Evolutionary conservation across 2,113 vertebrate genomes (phyloP).

Genomic region (Leucopternis melanops): DNA sequence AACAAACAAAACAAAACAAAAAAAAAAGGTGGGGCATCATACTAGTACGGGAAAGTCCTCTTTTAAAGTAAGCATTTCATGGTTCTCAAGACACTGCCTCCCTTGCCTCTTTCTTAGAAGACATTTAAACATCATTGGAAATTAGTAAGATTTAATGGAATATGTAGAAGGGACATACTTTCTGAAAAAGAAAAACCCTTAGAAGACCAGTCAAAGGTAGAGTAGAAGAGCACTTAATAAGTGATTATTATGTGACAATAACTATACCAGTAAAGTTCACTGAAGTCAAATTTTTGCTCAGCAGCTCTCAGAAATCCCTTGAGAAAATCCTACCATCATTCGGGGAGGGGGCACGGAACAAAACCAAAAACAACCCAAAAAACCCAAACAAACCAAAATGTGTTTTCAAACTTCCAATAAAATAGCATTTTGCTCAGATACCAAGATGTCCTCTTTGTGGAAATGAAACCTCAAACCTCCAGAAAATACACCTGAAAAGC

Average conservation of each 20-base stretch:
- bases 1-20: background rate
- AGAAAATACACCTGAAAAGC: background rate
- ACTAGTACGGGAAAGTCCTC: fast-evolving
- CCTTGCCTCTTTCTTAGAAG: background rate
- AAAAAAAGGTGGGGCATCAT: background rate
- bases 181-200: background rate
- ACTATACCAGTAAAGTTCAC: background rate
- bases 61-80: background rate
- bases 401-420: background rate
- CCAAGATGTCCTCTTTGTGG: background rate
- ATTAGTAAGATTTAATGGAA: background rate
- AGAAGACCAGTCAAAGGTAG: background rate
- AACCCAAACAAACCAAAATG: fast-evolving
- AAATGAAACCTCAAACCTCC: background rate
- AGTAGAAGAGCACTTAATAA: background rate
- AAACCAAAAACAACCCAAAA: background rate
- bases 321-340: background rate
- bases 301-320: background rate
- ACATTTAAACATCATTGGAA: background rate
- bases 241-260: background rate
- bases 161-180: background rate
- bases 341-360: background rate
- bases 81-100: background rate
- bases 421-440: background rate
- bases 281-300: background rate